Conservation (phyloP, 2,113 vertebrate species). For the Xiphophorus hellerii region DNA sequence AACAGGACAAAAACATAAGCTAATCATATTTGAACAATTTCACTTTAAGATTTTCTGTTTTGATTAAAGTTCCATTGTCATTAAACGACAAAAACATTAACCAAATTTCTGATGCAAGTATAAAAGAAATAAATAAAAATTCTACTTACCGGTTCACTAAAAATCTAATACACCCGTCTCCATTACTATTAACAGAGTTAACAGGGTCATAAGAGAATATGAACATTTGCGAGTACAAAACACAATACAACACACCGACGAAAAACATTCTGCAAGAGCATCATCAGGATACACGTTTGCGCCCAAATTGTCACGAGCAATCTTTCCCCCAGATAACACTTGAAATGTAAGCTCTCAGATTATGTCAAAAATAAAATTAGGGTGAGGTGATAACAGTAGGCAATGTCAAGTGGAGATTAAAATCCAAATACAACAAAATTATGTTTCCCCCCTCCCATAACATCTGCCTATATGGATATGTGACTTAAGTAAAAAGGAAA, state of each 20-base stretch:
- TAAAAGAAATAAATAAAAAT: neutral
- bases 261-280: neutral
- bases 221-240: slow-evolving; percentile 4
- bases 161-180: neutral
- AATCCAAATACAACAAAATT: too few relatives aligned
- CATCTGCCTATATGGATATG: neutral
- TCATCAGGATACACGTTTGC: neutral
- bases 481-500: neutral
- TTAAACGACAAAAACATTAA: neutral
- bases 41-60: neutral
- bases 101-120: neutral
- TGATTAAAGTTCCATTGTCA: neutral
- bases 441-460: too few relatives aligned
- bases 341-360: neutral
- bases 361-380: neutral
- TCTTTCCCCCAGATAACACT: neutral
- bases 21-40: neutral
- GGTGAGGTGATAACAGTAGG: neutral
- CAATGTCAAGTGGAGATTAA: neutral
- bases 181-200: slow-evolving; percentile 14
- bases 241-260: neutral
- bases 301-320: neutral
- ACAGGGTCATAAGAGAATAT: slow-evolving; percentile 7
- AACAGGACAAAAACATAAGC: neutral
- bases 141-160: neutral